Evolutionary conservation across 2,797 vertebrate species (phyloP), one percentile per base, ranked within the genome.

Genomic region (Melanotaenia nigrans): DNA sequence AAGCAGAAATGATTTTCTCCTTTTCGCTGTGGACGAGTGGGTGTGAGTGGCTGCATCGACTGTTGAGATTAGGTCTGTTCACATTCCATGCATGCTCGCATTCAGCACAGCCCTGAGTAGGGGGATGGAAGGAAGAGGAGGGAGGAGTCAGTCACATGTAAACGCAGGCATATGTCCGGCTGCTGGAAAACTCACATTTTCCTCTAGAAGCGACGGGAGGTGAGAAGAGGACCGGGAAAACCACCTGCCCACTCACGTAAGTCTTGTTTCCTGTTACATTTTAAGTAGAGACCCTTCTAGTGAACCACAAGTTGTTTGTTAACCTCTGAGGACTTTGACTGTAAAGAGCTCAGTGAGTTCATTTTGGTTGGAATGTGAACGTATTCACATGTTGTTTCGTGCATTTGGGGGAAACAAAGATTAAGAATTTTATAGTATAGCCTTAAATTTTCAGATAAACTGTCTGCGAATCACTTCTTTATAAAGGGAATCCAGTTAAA

Each of bases 91-190:
- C 80, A 68, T 77, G 71, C 58, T 70, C 49, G 3, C 70, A 71
- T 74, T 65, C 58, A 66, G 71, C 73, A 16, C 62, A 25, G 67
- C 69, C 32, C 40, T 0, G 58, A 62, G 61, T 20, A 62, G 65
- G 79, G 68, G 68, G 79, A 16, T 83, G 79, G 75, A 22, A 65
- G 71, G 67, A 33, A 72, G 56, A 64, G 30, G 77, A 75, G 78
- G 90, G 90, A 85, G 90, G 89, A 89, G 90, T 85, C 77, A 82
- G 71, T 33, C 9, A 49, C 36, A 35, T 14, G 68, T 73, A 65
- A 73, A 68, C 6, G 33, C 75, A 66, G 56, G 56, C 62, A 75
- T 64, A 70, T 81, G 79, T 76, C 68, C 3, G 58, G 32, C 65
- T 68, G 59, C 62, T 38, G 25, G 69, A 65, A 73, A 76, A 67